Base-by-base conservation (phyloP, 2,888 invertebrate species). In the Hydriomena furcata region DNA sequence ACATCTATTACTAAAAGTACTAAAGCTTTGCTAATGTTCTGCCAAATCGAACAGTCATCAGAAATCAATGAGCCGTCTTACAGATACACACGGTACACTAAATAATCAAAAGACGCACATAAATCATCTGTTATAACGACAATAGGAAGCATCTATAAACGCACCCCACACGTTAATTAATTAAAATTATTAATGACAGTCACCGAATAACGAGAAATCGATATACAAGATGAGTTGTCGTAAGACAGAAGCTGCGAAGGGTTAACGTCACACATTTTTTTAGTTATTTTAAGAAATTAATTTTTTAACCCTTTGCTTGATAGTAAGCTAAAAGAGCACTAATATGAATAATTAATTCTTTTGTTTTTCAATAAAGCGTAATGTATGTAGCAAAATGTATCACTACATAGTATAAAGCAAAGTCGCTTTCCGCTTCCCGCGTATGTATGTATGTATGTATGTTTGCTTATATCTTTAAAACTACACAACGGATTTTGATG, bases 171-270 rank as follows among this genome's bases (percentile, higher is more conserved):
- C 58, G 60, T 75, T 84, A 81, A 86, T 87, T 87, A 86, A 86
- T 86, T 87, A 86, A 83, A 86, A 86, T 87, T 84, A 86, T 84
- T 84, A 86, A 85, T 85, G 85, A 83, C 84, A 79, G 54, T 71
- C 68, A 70, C 71, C 66, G 73, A 79, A 82, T 85, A 84, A 85
- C 83, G 84, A 73, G 79, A 78, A 86, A 87, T 87, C 86, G 79
- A 87, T 86, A 76, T 65, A 70, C 43, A 10, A 25, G 49, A 50
- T 58, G 41, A 57, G 47, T 43, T 48, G 54, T 52, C 43, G 49
- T 47, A 47, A 52, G 47, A 44, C 47, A 43, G 47, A 40, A 38
- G 43, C 46, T 38, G 37, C 31, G 34, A 43, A 52, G 52, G 52
- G 52, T 52, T 52, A 43, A 43, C 36, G 10, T 37, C 24, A 48